Percentiles rank a stretch among this genome's conserved stretches.
Evolutionary conservation across 2,113 vertebrate genomes (phyloP).

Genomic region (Prietella phreatophila): DNA sequence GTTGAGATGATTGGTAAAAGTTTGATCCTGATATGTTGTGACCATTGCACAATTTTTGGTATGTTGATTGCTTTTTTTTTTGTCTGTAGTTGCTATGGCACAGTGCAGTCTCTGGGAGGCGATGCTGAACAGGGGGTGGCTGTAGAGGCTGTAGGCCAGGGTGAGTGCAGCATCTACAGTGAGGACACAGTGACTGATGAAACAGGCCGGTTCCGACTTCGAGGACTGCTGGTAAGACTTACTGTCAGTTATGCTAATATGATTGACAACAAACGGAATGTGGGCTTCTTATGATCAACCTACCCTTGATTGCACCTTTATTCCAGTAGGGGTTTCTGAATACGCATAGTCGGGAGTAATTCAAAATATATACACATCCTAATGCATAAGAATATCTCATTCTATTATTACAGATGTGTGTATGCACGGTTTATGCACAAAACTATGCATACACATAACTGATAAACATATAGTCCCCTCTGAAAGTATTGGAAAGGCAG

Average conservation of each 20-base stretch:
- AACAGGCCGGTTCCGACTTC: constrained; percentile 88
- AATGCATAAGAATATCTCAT: neutral
- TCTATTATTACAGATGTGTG: neutral
- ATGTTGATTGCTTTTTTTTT: neutral
- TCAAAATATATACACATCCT: neutral
- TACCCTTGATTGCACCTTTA: neutral
- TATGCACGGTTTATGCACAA: neutral
- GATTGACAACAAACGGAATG: neutral
- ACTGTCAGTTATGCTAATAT: neutral
- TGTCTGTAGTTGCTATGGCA: constrained; percentile 84
- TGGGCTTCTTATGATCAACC: neutral
- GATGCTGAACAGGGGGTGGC: constrained; percentile 91
- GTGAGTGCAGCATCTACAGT: constrained; percentile 86
- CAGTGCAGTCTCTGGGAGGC: constrained; percentile 89
- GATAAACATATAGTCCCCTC: neutral
- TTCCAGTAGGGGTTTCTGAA: neutral
- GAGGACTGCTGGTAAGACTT: constrained; percentile 87
- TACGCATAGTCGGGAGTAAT: neutral
- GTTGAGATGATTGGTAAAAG: neutral
- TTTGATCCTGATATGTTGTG: neutral
- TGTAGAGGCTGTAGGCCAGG: constrained; percentile 90
- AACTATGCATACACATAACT: neutral
- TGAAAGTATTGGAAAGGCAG: neutral
- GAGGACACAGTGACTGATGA: constrained; percentile 95
- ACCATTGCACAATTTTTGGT: too few relatives aligned